These are phyloP conservation scores for Falcaria lacertinaria DNA, from an alignment of 2,888 invertebrate species.

Conservation along the genomic window DNA sequence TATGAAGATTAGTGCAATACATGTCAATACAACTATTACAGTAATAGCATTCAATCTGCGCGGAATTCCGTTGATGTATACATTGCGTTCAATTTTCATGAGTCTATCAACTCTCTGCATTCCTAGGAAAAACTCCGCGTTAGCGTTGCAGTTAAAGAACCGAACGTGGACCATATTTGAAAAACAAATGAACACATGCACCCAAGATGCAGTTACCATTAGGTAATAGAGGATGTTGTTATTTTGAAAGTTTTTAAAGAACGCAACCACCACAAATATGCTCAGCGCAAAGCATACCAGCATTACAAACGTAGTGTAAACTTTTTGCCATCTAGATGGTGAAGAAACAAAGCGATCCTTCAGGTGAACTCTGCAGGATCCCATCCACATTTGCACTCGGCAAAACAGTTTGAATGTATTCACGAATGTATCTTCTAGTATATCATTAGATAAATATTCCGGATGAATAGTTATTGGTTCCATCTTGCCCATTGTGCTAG, in stretches of 20 bases:
- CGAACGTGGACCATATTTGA: constrained; percentile 37
- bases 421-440: constrained; percentile 41
- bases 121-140: constrained; percentile 40
- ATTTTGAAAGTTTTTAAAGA: constrained; percentile 12
- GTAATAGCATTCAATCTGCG: constrained; percentile 21
- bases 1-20: constrained; percentile 10
- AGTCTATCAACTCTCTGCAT: constrained; percentile 50
- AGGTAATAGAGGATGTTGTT: constrained; percentile 17
- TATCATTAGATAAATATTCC: constrained; percentile 47
- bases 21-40: constrained; percentile 14
- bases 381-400: constrained; percentile 35
- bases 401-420: constrained; percentile 31
- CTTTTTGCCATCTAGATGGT: constrained; percentile 42
- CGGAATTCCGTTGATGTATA: constrained; percentile 24
- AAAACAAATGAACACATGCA: constrained; percentile 23
- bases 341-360: constrained; percentile 39
- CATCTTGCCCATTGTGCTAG: background rate
- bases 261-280: constrained; percentile 9
- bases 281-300: constrained; percentile 14
- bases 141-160: constrained; percentile 39
- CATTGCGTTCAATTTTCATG: constrained; percentile 40
- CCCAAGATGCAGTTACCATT: constrained; percentile 13
- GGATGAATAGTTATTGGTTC: constrained; percentile 9
- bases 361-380: constrained; percentile 41
- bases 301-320: constrained; percentile 30